phyloP scores from a whole-genome alignment of 2,113 vertebrate genomes.

The Oreocharis arfaki region DNA sequence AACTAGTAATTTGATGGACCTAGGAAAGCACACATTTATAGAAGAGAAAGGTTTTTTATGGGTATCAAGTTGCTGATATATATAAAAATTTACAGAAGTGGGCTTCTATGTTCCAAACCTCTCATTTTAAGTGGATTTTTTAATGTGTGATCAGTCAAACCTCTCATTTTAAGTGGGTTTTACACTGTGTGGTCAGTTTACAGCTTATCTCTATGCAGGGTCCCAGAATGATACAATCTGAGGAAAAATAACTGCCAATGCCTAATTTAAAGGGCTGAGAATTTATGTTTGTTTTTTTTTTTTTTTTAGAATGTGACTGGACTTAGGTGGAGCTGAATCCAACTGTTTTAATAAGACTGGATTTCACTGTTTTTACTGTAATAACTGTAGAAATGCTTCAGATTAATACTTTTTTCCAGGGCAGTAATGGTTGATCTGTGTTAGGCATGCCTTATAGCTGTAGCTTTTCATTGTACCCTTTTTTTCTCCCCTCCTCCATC shows the following conservation, averaged over 20 bases:
- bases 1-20: background rate
- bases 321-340: background rate
- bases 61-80: background rate
- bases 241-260: background rate
- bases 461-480: background rate
- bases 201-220: background rate
- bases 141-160: background rate
- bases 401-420: background rate
- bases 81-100: background rate
- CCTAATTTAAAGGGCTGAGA: background rate
- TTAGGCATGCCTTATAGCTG: background rate
- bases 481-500: background rate
- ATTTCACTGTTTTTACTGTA: background rate
- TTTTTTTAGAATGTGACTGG: background rate
- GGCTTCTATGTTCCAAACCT: background rate
- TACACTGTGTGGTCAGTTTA: background rate
- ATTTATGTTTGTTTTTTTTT: background rate
- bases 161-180: background rate
- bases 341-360: background rate
- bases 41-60: background rate
- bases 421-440: background rate
- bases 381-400: background rate
- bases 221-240: background rate
- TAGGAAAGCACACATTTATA: background rate
- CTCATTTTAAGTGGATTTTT: background rate